phyloP scores from a whole-genome alignment of 2,797 vertebrate species.

The Glyptemys insculpta region DNA sequence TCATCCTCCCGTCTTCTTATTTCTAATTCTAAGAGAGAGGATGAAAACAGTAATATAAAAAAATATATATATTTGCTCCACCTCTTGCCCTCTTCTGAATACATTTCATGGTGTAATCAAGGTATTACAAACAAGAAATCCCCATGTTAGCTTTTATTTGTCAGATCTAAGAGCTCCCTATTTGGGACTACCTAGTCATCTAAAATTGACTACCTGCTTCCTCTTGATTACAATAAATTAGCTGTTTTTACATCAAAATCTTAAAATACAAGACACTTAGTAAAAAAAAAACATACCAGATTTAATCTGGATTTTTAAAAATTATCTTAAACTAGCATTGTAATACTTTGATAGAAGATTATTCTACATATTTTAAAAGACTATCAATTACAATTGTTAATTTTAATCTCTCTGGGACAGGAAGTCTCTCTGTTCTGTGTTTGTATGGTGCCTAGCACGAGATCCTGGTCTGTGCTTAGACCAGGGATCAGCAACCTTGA shows the following conservation, averaged over 20 bases:
- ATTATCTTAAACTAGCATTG: not conserved
- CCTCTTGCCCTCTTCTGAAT: conserved; percentile 78
- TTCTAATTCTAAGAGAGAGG: conserved; percentile 97
- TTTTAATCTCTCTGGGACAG: not conserved
- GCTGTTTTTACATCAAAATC: not conserved
- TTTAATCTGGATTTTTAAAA: not conserved
- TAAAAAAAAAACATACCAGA: not conserved
- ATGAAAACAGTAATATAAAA: conserved; percentile 85
- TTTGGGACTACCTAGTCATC: not conserved
- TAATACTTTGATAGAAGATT: not conserved
- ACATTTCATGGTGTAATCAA: conserved; percentile 24
- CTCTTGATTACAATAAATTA: not conserved
- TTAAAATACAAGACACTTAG: not conserved
- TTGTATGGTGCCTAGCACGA: not conserved
- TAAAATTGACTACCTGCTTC: conserved; percentile 18
- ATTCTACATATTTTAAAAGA: not conserved
- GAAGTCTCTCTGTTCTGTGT: not conserved
- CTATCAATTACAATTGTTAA: not conserved
- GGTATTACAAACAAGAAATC: conserved; percentile 11
- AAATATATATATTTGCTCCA: conserved; percentile 62
- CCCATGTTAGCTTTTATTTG: conserved; percentile 10
- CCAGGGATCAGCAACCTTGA: no score
- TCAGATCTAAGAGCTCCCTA: conserved; percentile 4
- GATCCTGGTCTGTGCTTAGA: not conserved
- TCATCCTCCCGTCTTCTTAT: conserved; percentile 99